phyloP scores from a whole-genome alignment of 2,797 vertebrate species.

The Lates japonicus region DNA sequence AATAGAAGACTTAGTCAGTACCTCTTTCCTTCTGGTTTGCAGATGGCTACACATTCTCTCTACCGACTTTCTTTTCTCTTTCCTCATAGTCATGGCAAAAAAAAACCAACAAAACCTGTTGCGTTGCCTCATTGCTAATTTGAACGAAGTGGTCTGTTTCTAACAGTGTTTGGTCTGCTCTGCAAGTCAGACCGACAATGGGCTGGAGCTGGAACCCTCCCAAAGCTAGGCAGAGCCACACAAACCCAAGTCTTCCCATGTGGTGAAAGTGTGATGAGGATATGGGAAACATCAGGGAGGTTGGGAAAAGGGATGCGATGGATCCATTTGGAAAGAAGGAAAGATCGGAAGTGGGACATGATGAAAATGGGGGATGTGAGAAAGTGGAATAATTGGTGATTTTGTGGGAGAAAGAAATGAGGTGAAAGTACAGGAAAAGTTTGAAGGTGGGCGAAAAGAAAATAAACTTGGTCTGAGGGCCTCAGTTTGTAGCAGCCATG shows the following conservation, averaged over 20 bases:
- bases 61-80: conserved; percentile 66
- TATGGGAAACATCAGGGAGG: conserved; percentile 67
- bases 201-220: conserved; percentile 62
- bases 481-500: conserved; percentile 68
- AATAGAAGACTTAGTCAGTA: conserved; percentile 83
- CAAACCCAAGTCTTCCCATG: conserved; percentile 72
- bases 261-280: conserved; percentile 73
- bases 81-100: conserved; percentile 68
- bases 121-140: conserved; percentile 85
- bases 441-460: conserved; percentile 59
- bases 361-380: conserved; percentile 42
- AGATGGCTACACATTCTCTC: conserved; percentile 75
- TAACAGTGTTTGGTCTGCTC: conserved; percentile 65
- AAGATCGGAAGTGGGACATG: conserved; percentile 37
- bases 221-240: conserved; percentile 72
- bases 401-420: conserved; percentile 51
- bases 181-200: conserved; percentile 63
- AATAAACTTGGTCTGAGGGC: conserved; percentile 56
- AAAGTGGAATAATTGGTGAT: conserved; percentile 36
- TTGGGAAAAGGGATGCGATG: conserved; percentile 37
- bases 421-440: conserved; percentile 53
- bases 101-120: conserved; percentile 64
- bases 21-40: conserved; percentile 78
- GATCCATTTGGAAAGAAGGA: conserved; percentile 49
- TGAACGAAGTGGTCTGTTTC: conserved; percentile 83